phyloP scores from a whole-genome alignment of 2,888 invertebrate species.

The Drosophila macrospina region DNA sequence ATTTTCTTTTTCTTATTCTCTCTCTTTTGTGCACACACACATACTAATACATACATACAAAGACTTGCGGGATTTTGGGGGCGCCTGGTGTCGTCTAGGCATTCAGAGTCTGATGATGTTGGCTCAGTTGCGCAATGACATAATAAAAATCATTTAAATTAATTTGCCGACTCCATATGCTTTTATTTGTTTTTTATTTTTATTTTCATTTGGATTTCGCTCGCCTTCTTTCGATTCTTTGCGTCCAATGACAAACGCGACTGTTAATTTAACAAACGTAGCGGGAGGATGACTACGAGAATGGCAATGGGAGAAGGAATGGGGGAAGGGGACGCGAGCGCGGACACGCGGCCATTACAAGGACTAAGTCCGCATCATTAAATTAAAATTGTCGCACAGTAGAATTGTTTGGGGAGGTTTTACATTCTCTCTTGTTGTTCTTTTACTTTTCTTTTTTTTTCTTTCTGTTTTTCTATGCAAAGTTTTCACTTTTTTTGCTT shows the following conservation, averaged over 20 bases:
- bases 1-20: neutral
- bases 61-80: slow-evolving; percentile 25
- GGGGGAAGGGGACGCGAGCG: slow-evolving; percentile 5
- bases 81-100: slow-evolving; percentile 27
- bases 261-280: slow-evolving; percentile 80
- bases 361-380: slow-evolving; percentile 82
- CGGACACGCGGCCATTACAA: slow-evolving; percentile 75
- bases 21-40: slow-evolving; percentile 11
- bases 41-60: slow-evolving; percentile 31
- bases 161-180: slow-evolving; percentile 75
- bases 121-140: slow-evolving; percentile 79
- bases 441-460: slow-evolving; percentile 8
- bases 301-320: neutral
- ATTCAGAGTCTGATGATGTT: slow-evolving; percentile 11
- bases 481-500: slow-evolving; percentile 53
- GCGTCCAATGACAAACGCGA: slow-evolving; percentile 69
- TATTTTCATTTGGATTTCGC: slow-evolving; percentile 56
- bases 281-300: slow-evolving; percentile 29
- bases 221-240: slow-evolving; percentile 45
- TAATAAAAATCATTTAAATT: slow-evolving; percentile 81
- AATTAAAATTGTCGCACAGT: slow-evolving; percentile 77
- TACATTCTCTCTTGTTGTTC: slow-evolving; percentile 16
- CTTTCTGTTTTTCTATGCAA: slow-evolving; percentile 56
- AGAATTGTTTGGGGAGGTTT: slow-evolving; percentile 50
- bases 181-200: slow-evolving; percentile 74